Base-by-base conservation (phyloP, 2,113 vertebrate species). In the Cyanoliseus patagonus region DNA sequence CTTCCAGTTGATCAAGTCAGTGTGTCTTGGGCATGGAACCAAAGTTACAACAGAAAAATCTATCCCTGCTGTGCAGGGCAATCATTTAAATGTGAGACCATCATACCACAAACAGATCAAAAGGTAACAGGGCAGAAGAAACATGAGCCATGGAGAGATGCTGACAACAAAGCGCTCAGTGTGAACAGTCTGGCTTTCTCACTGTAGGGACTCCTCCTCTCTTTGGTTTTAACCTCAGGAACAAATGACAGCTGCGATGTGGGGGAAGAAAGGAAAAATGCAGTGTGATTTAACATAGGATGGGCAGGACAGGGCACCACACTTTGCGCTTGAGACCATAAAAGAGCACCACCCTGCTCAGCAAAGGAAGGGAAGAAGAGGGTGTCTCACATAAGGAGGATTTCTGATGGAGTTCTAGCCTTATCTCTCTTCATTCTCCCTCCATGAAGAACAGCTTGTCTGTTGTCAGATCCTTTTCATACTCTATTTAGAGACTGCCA, bases 21-120 rank as follows among this genome's bases (percentile, higher is more conserved):
- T 95, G 94, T 97, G 97, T 98, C 97, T 98, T 98, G 97, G 98
- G 97, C 98, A 96, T 97, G 97, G 98, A 99, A 99, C 99, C 98
- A 99, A 99, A 99, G 98, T 98, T 98, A 98, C 97, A 98, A 97
- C 97, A 97, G 97, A 97, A 97, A 97, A 98, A 96, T 97, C 96
- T 99, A 98, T 99, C 98, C 98, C 99, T 99, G 99, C 99, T 98
- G 98, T 99, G 99, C 99, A 99, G 99, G 98, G 98, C 98, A 87
- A 51, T 97, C 75, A 49, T 97, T 98, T 97, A 98, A 92, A 97
- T 97, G 95, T 97, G 97, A 97, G 96, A 93, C 72, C 87, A 79
- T 97, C 94, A 95, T 97, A 96, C 94, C 93, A 97, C 53, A 27
- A 95, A 90, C 68, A 69, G 92, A 95, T 95, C 89, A 82, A 86